These are phyloP conservation scores for Diploscapter pachys DNA, from an alignment of 1,140 invertebrate genomes.

Conservation along the genomic window DNA sequence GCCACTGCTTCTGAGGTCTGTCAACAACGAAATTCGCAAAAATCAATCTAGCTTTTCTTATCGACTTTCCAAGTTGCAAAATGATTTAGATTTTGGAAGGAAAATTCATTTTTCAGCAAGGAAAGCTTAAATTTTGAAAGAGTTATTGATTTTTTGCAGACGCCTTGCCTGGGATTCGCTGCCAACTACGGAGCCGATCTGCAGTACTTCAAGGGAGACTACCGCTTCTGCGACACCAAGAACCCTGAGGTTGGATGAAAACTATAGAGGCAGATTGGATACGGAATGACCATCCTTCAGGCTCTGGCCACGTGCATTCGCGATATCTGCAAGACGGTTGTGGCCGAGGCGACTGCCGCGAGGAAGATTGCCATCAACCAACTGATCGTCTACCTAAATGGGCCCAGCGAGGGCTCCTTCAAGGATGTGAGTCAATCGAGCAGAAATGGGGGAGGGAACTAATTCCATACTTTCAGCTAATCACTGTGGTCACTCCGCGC, in stretches of 20 bases:
- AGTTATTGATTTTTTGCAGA: too few species aligned
- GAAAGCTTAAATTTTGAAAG: too few species aligned
- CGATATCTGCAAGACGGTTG: slow-evolving; percentile 9
- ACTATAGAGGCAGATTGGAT: neutral
- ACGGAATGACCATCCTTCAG: neutral
- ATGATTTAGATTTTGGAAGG: too few species aligned
- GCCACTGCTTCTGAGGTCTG: slow-evolving; percentile 1
- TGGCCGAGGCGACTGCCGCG: neutral
- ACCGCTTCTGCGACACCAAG: slow-evolving; percentile 10
- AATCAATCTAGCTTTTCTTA: too few species aligned
- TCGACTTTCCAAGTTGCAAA: too few species aligned
- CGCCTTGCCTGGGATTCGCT: slow-evolving; percentile 13
- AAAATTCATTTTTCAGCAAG: too few species aligned
- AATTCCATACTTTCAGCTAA: too few species aligned
- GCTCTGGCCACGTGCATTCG: slow-evolving; percentile 6
- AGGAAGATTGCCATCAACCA: slow-evolving; percentile 60
- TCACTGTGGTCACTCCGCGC: too few species aligned
- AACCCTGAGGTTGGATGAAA: neutral
- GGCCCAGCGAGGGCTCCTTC: slow-evolving; percentile 80
- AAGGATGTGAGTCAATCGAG: slow-evolving; percentile 61
- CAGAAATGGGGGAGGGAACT: too few species aligned
- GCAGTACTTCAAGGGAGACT: slow-evolving; percentile 34
- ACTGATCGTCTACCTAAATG: slow-evolving; percentile 77
- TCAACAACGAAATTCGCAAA: too few species aligned
- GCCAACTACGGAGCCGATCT: slow-evolving; percentile 20